Conservation (phyloP, 2,888 invertebrate species). For the Smittia aterrima region DNA sequence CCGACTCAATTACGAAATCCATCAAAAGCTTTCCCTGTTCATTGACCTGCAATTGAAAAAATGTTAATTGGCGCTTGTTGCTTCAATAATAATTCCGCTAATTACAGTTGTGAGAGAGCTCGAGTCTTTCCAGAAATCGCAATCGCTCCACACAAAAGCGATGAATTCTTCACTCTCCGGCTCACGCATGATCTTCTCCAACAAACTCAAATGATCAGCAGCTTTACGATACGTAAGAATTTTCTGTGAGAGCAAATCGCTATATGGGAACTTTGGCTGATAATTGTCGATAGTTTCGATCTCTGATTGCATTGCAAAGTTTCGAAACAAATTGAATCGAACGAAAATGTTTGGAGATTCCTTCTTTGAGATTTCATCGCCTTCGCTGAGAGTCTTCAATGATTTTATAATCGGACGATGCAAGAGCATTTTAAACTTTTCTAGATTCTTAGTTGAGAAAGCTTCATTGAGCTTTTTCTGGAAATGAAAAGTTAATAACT, state of each 20-base stretch:
- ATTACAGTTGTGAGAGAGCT: background rate
- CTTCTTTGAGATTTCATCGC: background rate
- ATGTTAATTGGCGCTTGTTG: no score
- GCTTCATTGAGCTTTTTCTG: conserved; percentile 29
- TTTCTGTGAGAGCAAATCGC: background rate
- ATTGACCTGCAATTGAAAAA: conserved; percentile 14
- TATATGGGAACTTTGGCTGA: background rate
- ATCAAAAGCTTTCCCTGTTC: background rate
- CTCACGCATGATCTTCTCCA: conserved; percentile 25
- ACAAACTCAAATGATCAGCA: conserved; percentile 6
- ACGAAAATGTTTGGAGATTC: background rate
- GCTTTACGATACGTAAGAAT: conserved; percentile 26
- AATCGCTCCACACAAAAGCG: conserved; percentile 23
- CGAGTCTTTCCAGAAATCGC: conserved; percentile 31
- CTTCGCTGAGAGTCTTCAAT: background rate
- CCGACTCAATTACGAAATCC: conserved; percentile 24
- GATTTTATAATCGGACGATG: conserved; percentile 24
- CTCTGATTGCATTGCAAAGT: background rate
- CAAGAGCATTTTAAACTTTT: conserved; percentile 34
- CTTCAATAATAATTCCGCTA: no score
- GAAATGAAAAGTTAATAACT: background rate
- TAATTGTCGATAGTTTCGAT: background rate
- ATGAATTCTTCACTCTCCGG: conserved; percentile 13
- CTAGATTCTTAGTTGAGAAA: background rate
- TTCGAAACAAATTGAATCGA: conserved; percentile 15